Base-by-base conservation (phyloP, 2,888 invertebrate species). In the Sarcophaga variegata region DNA sequence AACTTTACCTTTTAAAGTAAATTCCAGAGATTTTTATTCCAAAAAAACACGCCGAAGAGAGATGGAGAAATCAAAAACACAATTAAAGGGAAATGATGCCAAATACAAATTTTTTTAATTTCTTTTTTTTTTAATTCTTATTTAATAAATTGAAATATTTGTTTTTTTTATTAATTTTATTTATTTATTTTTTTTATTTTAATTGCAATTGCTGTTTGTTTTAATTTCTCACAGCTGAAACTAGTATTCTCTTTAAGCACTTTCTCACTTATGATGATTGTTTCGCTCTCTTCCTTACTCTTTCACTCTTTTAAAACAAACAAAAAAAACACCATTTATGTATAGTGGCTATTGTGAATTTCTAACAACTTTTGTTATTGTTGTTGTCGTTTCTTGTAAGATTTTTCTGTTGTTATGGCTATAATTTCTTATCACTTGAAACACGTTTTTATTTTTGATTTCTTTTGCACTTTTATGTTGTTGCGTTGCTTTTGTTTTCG, bases 351-450 rank as follows among this genome's bases (percentile, higher is more conserved):
- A 37, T 37, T 37, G 37, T 37, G 37, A 37, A 37, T 37, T 37
- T 37, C 37, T 37, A 37, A 37, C 37, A 37, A 37, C 37, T 37
- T 37, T 37, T 37, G 10, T 37, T 37, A 37, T 63, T 62, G 17
- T 66, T 75, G 17, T 77, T 63, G 47, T 82, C 63, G 37, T 54
- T 67, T 62, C 74, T 47, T 37, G 66, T 20, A 37, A 64, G 17
- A 47, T 64, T 45, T 67, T 10, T 22, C 49, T 54, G 27, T 66
- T 17, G n/a, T 70, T 66, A 20, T 37, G 37, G 37, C 8, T 37
- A 37, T 37, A 78, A 62, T 60, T 47, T 80, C 66, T 80, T 71
- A 71, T 80, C 84, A 70, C 64, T 84, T 75, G n/a, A 49, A 75
- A 70, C 37, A 83, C 77, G 75, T 70, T 83, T 59, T 72, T 74